Conservation (phyloP, 2,888 invertebrate species). For the Rhamnusium bicolor region DNA sequence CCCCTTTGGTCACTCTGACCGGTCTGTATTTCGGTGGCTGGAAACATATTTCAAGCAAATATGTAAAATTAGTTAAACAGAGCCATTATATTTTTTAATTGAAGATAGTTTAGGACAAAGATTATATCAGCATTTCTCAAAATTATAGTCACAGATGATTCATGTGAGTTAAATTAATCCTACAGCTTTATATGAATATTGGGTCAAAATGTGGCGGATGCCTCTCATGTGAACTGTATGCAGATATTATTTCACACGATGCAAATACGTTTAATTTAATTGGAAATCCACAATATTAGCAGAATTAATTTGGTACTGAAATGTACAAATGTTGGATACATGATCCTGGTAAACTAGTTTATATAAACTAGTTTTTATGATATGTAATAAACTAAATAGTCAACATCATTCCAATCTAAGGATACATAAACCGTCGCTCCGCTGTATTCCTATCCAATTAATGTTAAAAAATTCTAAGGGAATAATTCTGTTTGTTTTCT, state of each 20-base stretch:
- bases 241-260: neutral
- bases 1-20: too few species aligned
- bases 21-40: too few species aligned
- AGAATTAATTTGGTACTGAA: neutral
- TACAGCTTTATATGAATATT: neutral
- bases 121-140: neutral
- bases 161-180: neutral
- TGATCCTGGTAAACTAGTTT: constrained; percentile 4
- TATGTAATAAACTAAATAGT: neutral
- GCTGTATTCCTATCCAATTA: neutral
- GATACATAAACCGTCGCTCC: neutral
- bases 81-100: too few species aligned
- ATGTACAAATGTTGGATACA: neutral
- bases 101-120: too few species aligned
- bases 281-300: neutral
- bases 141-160: neutral
- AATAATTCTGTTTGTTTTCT: constrained; percentile 27
- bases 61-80: too few species aligned
- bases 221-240: neutral
- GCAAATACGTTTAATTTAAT: neutral
- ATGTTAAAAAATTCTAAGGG: constrained; percentile 6
- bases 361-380: constrained; percentile 17
- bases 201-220: neutral
- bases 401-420: constrained; percentile 3
- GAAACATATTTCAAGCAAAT: too few species aligned